Percentiles rank a stretch among this genome's conserved stretches.
Conservation (phyloP, 2,797 vertebrate genomes). For the Aphelocoma californica region DNA sequence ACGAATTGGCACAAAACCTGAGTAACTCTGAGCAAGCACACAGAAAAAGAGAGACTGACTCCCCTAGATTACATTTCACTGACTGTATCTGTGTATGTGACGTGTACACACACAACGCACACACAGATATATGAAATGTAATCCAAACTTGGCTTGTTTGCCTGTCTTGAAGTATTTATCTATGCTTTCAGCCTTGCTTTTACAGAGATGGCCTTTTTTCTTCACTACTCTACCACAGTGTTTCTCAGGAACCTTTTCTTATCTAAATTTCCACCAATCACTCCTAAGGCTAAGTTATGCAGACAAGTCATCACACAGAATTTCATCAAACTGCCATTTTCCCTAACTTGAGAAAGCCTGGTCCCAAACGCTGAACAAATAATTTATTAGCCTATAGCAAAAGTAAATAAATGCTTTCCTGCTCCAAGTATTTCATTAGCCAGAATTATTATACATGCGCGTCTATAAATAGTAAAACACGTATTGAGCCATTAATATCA, state of each 20-base stretch:
- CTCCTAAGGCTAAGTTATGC: slow-evolving; percentile 34
- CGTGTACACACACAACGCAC: not conserved
- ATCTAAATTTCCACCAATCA: slow-evolving; percentile 43
- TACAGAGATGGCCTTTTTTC: slow-evolving; percentile 16
- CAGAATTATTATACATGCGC: slow-evolving; percentile 56
- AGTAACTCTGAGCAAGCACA: not conserved
- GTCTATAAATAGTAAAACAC: slow-evolving; percentile 57
- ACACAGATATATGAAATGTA: not conserved
- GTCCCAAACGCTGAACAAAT: slow-evolving; percentile 53
- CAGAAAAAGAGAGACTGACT: not conserved
- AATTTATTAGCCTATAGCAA: slow-evolving; percentile 58
- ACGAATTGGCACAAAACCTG: not conserved
- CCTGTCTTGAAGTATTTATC: slow-evolving; percentile 22
- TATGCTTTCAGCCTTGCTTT: slow-evolving; percentile 34
- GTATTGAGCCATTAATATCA: slow-evolving; percentile 55
- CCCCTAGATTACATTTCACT: not conserved
- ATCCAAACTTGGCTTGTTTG: slow-evolving; percentile 15
- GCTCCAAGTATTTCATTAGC: slow-evolving; percentile 57
- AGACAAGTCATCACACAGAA: slow-evolving; percentile 42
- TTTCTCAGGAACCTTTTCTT: slow-evolving; percentile 39
- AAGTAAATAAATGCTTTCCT: slow-evolving; percentile 65
- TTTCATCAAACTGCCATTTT: slow-evolving; percentile 67
- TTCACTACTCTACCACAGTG: not conserved
- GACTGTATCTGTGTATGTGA: not conserved
- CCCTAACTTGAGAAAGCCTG: slow-evolving; percentile 41